Evolutionary conservation across 2,797 vertebrate species (phyloP), one percentile per base, ranked within the genome.

Genomic region (Hirundo rustica): DNA sequence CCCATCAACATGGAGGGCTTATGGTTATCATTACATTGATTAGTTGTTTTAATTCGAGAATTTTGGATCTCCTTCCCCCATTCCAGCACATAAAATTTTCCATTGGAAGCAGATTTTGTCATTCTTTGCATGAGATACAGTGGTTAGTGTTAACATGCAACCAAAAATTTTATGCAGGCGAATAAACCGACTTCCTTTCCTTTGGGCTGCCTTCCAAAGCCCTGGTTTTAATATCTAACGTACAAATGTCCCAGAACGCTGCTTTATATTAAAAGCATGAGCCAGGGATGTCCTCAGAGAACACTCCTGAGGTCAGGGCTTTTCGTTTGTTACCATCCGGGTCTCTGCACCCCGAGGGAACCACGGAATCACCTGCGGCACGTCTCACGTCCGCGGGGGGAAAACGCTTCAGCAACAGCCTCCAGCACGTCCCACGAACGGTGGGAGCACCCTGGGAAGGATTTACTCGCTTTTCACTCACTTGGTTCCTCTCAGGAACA

Each of bases 141-240:
- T 96, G 96, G 97, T 97, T 97, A 97, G 95, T 96, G 95, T 97
- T 96, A 97, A 96, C 95, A 94, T 92, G 95, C 93, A 96, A 97
- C 88, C 97, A 97, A 96, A 97, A 96, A 76, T 93, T 97, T 96
- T 94, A 94, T 94, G 95, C 94, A 96, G 96, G 96, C 92, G 95
- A 97, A 97, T 97, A 96, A 96, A 96, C 90, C 86, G 93, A 96
- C 93, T 97, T 97, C 96, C 95, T 96, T 88, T 97, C 68, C 94
- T 94, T 96, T 80, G 81, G 95, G 97, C 96, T 91, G 77, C 26
- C 64, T 82, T 96, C 96, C 97, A 97, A 95, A 96, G 51, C 93
- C 47, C 96, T 97, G 97, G 13, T 97, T 97, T 96, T 96, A 97
- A 98, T 97, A 97, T 96, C 78, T 82, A 78, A 82, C 89, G 86